Evolutionary conservation across 2,888 invertebrate species (phyloP).

Genomic region (Balanococcus diminutus): DNA sequence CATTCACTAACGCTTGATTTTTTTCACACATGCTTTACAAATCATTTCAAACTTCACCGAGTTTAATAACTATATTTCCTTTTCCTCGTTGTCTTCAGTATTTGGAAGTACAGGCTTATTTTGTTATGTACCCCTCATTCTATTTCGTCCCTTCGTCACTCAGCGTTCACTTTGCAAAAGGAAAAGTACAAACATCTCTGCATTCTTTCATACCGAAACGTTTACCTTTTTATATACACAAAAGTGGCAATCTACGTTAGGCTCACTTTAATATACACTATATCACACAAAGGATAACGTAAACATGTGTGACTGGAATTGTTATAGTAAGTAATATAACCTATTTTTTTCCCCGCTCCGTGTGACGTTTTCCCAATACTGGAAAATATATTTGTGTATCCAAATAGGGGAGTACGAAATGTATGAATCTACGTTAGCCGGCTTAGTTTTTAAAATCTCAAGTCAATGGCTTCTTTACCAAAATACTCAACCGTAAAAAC

Average conservation of each 20-base stretch:
- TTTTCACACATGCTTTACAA: constrained; percentile 28
- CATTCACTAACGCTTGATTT: not conserved
- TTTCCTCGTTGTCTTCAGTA: not conserved
- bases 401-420: constrained; percentile 45
- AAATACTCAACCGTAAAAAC: not conserved
- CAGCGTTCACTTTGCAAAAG: not conserved
- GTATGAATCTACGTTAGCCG: constrained; percentile 50
- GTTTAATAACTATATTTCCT: constrained; percentile 33
- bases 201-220: constrained; percentile 18
- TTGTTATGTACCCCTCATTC: not conserved
- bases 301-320: constrained; percentile 54
- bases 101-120: not conserved
- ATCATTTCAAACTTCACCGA: constrained; percentile 26
- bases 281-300: constrained; percentile 53
- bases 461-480: constrained; percentile 41
- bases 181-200: constrained; percentile 30
- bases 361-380: constrained; percentile 30
- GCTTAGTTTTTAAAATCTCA: constrained; percentile 48
- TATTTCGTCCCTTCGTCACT: constrained; percentile 1
- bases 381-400: constrained; percentile 50
- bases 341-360: constrained; percentile 25
- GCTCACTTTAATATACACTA: constrained; percentile 54
- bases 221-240: constrained; percentile 46
- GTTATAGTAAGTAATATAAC: constrained; percentile 53
- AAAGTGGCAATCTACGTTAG: constrained; percentile 52